Evolutionary conservation across 1,140 invertebrate species (phyloP), one percentile per base, ranked within the genome.

Genomic region (Cataglyphis hispanica): DNA sequence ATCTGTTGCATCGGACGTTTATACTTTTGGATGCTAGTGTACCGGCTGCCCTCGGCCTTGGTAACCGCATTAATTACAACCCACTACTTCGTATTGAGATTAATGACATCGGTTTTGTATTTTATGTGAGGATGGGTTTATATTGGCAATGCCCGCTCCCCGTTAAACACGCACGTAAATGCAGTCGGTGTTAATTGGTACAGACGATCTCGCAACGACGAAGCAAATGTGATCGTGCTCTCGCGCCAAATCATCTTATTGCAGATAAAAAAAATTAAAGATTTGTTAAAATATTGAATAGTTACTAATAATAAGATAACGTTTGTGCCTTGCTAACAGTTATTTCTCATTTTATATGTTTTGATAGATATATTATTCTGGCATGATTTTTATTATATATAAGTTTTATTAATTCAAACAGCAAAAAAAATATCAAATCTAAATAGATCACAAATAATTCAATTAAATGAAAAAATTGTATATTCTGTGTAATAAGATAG

Each of bases 41-140:
- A 86, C 69, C 61, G 46, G n/a, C 60, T 31, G 37, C 70, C 43
- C 70, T 77, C 74, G 87, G 74, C 67, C 87, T 89, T 86, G 87
- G 84, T 77, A 78, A 87, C 61, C 86, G 46, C 83, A 77, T 90
- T 90, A 90, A 90, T 90, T 90, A 90, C 86, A 46, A 40, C 22
- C 60, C 88, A 64, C 86, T 74, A 83, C 78, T 86, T 87, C 50
- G 43, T 86, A 90, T 90, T 90, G 88, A 90, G 88, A 90, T 90
- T 90, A 90, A 90, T 90, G 83, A 87, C 89, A 90, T 90, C 60
- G 86, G 80, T 83, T 77, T 80, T 74, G 88, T 87, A 77, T 87
- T 90, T 90, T 90, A 87, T 84, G 77, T 22, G 77, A 87, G 86
- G 86, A 89, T 89, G 88, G 81, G 74, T 87, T 86, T 90, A 90